phyloP scores from a whole-genome alignment of 2,797 vertebrate genomes.

The Pipistrellus nathusii region DNA sequence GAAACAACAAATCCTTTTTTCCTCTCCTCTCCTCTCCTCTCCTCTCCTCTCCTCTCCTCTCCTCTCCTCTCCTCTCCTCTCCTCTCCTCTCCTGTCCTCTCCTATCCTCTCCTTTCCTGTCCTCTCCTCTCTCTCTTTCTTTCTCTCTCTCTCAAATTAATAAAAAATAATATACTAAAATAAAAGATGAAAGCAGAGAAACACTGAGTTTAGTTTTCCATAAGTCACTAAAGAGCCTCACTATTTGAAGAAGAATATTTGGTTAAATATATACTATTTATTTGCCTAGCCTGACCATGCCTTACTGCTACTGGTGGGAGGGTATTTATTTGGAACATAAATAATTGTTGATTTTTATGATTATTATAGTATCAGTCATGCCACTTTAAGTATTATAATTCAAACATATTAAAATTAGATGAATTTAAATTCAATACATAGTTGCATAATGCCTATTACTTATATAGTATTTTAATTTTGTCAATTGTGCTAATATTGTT shows the following conservation, averaged over 20 bases:
- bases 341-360: constrained; percentile 10
- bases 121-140: too few relatives aligned
- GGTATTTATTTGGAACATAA: constrained; percentile 30
- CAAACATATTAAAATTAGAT: constrained; percentile 39
- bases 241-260: neutral
- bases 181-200: too few relatives aligned
- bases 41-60: accelerated
- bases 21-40: too few relatives aligned
- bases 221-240: neutral
- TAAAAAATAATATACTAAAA: too few relatives aligned
- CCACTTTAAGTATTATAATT: constrained; percentile 13
- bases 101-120: too few relatives aligned
- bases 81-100: too few relatives aligned
- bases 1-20: too few relatives aligned
- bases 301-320: neutral
- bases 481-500: neutral
- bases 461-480: constrained; percentile 34
- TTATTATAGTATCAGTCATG: neutral
- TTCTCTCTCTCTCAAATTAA: too few relatives aligned
- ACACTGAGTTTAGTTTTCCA: neutral
- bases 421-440: neutral
- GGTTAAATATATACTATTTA: neutral
- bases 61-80: too few relatives aligned
- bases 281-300: neutral
- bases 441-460: constrained; percentile 16